Evolutionary conservation across 2,888 invertebrate genomes (phyloP), one percentile per base, ranked within the genome.

Genomic region (Eurytoma adleriae): DNA sequence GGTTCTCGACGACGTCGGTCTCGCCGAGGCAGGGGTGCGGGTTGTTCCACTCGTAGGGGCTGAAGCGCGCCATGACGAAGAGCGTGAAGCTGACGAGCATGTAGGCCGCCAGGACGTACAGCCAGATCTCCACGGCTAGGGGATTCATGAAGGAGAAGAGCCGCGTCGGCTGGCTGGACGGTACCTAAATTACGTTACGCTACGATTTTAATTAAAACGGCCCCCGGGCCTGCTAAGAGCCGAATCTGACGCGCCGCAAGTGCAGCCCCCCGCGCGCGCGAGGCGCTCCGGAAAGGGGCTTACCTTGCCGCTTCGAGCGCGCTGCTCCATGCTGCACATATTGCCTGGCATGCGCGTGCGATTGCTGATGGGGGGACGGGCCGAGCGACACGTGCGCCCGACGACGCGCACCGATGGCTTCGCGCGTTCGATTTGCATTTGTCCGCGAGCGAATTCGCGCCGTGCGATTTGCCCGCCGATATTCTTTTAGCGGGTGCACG

Each of bases 91-190:
- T 96, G 83, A 99, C 98, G 84, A 98, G 93, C 84, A 98, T 93
- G 91, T 99, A 99, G 18, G 98, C 98, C 27, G 97, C 97, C 84
- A 98, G 92, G 81, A 98, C 97, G 92, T 98, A 97, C 83, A 98
- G 92, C 99, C 99, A 99, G 86, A 99, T 99, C 92, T 99, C 97
- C 86, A 97, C 95, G 0, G 98, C 98, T 87, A 99, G 92, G 0
- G 99, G 99, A 90, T 98, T 98, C 92, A 99, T 95, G 93, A 99
- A 99, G 89, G 97, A 97, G 93, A 99, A 99, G 82, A 95, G 94
- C 85, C 96, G 93, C 66, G 96, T 97, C 73, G 96, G 97, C 91
- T 95, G 97, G 79, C 94, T 98, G 85, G 95, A 97, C 83, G 97
- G 97, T 71, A 97, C 96, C 97, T 97, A 93, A 72, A 90, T 87